Evolutionary conservation across 1,140 invertebrate species (phyloP).

Genomic region (Dolichoris vasculosae): DNA sequence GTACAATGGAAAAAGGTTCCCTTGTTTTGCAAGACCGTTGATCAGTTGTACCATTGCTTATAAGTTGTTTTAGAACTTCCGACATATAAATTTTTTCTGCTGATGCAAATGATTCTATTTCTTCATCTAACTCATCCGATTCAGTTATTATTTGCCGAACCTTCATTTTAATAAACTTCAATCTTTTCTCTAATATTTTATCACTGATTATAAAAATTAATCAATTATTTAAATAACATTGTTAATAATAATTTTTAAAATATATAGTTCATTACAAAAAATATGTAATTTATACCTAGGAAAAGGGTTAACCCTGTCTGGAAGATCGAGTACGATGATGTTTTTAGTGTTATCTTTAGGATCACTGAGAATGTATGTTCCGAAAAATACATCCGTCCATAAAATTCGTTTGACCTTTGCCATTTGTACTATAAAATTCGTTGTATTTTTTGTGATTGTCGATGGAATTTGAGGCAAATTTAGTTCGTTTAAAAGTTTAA

Average conservation of each 20-base stretch:
- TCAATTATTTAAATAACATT: no score
- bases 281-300: slow-evolving; percentile 76
- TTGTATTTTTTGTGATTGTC: slow-evolving; percentile 73
- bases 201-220: slow-evolving; percentile 59
- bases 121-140: slow-evolving; percentile 59
- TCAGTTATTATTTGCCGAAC: slow-evolving; percentile 47
- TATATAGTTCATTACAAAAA: neutral
- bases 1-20: slow-evolving; percentile 59
- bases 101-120: slow-evolving; percentile 50
- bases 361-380: slow-evolving; percentile 81
- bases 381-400: slow-evolving; percentile 80
- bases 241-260: no score
- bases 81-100: slow-evolving; percentile 71
- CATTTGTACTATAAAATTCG: slow-evolving; percentile 78
- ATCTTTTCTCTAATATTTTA: slow-evolving; percentile 63
- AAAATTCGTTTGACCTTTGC: slow-evolving; percentile 79
- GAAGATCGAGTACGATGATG: slow-evolving; percentile 79
- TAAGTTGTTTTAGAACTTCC: slow-evolving; percentile 71
- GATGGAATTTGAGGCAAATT: slow-evolving; percentile 78
- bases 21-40: slow-evolving; percentile 60
- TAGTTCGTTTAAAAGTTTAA: slow-evolving; percentile 76
- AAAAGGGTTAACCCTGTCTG: slow-evolving; percentile 77
- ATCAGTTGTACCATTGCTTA: slow-evolving; percentile 67
- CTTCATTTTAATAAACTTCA: slow-evolving; percentile 52
- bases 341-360: slow-evolving; percentile 79